Evolutionary conservation across 2,888 invertebrate species (phyloP).

Genomic region (Glaucopsyche alexis): DNA sequence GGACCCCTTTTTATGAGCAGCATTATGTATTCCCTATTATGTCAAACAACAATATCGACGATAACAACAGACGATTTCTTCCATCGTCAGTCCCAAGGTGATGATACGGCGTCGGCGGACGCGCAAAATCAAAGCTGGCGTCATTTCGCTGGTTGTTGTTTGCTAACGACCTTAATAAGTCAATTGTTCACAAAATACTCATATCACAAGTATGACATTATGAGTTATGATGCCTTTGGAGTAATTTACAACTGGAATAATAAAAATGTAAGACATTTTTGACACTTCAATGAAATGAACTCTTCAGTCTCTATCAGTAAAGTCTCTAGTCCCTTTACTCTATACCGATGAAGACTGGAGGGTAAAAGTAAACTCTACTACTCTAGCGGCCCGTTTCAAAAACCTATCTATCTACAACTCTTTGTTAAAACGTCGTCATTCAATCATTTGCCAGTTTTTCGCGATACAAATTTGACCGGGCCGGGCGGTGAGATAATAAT

Average conservation of each 20-base stretch:
- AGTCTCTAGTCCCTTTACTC: no score
- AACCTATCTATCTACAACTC: no score
- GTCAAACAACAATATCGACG: conserved; percentile 45
- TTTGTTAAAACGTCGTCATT: no score
- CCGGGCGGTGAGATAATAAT: no score
- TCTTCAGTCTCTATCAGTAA: no score
- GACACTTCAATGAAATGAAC: background rate
- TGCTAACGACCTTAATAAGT: conserved; percentile 62
- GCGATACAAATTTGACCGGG: no score
- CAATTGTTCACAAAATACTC: conserved; percentile 50
- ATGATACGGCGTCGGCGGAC: conserved; percentile 47
- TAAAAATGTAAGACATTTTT: background rate
- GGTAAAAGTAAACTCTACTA: no score
- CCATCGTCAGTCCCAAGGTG: conserved; percentile 43
- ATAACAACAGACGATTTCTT: conserved; percentile 54
- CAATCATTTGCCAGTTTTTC: no score
- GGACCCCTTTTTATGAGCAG: background rate
- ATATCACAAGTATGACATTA: background rate
- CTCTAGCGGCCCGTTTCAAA: no score
- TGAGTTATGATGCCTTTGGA: background rate
- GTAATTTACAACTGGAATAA: background rate
- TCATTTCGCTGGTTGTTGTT: conserved; percentile 64
- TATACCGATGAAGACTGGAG: no score
- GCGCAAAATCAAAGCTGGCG: conserved; percentile 66
- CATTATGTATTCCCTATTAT: conserved; percentile 36